Evolutionary conservation across 2,797 vertebrate genomes (phyloP).

Genomic region (Dendrocincla fuliginosa): DNA sequence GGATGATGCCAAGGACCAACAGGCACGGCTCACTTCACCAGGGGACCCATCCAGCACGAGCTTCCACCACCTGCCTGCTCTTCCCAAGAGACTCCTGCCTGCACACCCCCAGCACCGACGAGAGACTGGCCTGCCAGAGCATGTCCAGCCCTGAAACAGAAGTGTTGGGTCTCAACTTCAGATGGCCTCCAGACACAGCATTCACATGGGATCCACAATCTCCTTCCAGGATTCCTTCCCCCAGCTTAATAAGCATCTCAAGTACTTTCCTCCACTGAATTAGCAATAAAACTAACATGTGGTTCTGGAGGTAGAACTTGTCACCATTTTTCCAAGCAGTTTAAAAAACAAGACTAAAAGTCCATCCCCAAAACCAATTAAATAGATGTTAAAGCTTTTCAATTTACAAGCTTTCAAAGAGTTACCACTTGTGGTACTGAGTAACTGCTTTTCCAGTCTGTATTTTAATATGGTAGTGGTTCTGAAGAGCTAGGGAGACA

Average conservation of each 20-base stretch:
- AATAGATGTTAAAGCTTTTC: neutral
- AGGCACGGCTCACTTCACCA: rapidly evolving
- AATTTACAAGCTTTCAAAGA: neutral
- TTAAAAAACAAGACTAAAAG: neutral
- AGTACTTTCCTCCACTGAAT: neutral
- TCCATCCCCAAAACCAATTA: neutral
- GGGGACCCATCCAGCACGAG: neutral
- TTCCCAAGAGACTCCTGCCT: neutral
- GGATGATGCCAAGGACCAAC: rapidly evolving
- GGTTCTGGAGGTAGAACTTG: neutral
- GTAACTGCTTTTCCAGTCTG: neutral
- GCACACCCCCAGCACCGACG: neutral
- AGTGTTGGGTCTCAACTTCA: neutral
- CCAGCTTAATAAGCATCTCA: rapidly evolving
- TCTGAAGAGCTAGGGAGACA: neutral
- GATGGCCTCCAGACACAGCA: neutral
- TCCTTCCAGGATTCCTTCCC: neutral
- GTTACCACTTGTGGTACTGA: neutral
- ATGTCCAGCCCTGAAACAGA: neutral
- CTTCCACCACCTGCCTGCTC: rapidly evolving
- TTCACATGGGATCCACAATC: neutral
- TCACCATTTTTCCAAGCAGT: neutral
- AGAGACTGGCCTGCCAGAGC: neutral
- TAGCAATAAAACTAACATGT: neutral
- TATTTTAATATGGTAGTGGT: neutral